Evolutionary conservation across 2,888 invertebrate species (phyloP).

Genomic region (Osmoderma eremita): DNA sequence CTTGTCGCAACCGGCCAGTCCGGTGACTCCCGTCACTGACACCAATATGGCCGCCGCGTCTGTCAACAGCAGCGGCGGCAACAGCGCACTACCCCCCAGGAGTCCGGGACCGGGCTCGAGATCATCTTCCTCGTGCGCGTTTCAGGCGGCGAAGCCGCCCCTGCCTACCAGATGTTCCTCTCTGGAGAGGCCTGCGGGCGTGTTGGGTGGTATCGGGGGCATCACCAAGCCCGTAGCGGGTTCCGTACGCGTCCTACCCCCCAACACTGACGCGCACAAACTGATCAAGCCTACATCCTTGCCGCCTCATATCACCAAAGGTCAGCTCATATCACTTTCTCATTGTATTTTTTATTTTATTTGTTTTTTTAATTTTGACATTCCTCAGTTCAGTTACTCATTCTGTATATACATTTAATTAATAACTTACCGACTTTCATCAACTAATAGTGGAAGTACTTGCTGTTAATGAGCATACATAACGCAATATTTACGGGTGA

Average conservation of each 20-base stretch:
- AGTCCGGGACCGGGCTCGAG: conserved; percentile 59
- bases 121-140: conserved; percentile 45
- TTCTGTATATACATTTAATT: too few species aligned
- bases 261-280: conserved; percentile 67
- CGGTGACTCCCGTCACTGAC: conserved; percentile 59
- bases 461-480: too few species aligned
- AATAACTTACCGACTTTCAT: too few species aligned
- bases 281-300: conserved; percentile 72
- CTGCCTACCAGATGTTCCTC: conserved; percentile 87
- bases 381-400: too few species aligned
- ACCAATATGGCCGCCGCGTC: conserved; percentile 46
- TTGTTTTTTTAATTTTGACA: not conserved
- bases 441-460: too few species aligned
- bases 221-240: conserved; percentile 67
- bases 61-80: conserved; percentile 53
- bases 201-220: conserved; percentile 58
- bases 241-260: conserved; percentile 62
- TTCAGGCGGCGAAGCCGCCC: conserved; percentile 67
- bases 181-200: conserved; percentile 76
- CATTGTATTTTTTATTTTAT: not conserved
- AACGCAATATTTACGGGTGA: too few species aligned
- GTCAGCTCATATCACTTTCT: conserved; percentile 58
- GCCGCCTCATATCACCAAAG: conserved; percentile 82
- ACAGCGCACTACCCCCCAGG: conserved; percentile 60
- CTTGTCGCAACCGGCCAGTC: conserved; percentile 67